phyloP scores from a whole-genome alignment of 2,797 vertebrate genomes.

The Tarsius wallacei region DNA sequence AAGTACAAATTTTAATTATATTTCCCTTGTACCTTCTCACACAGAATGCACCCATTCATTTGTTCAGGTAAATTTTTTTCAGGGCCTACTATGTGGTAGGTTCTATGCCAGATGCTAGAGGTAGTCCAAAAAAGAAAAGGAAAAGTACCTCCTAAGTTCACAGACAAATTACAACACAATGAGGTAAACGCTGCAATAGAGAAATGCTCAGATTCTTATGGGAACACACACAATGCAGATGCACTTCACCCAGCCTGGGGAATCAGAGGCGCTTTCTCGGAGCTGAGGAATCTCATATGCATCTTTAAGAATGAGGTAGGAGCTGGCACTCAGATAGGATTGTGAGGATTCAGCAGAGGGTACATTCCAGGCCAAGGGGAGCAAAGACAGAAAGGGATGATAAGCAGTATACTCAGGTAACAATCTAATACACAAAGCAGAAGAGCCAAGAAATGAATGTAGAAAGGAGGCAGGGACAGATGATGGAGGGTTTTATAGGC shows the following conservation, averaged over 20 bases:
- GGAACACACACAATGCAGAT: background rate
- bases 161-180: background rate
- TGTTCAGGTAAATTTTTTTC: background rate
- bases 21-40: background rate
- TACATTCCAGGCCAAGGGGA: background rate
- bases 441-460: background rate
- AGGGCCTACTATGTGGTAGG: background rate
- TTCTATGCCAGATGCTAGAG: slow-evolving; percentile 14
- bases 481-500: background rate
- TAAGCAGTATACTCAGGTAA: background rate
- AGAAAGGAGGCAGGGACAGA: background rate
- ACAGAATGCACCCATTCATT: background rate
- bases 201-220: background rate
- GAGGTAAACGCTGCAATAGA: background rate
- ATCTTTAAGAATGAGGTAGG: background rate
- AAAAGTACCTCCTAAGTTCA: background rate
- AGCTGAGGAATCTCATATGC: background rate
- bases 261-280: background rate
- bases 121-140: background rate
- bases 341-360: background rate
- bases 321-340: background rate
- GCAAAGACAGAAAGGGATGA: slow-evolving; percentile 27
- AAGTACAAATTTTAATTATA: slow-evolving; percentile 13
- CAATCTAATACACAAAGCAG: background rate
- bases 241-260: background rate